These are phyloP conservation scores for Ypsolopha sequella DNA, from an alignment of 2,888 invertebrate genomes.

Conservation along the genomic window DNA sequence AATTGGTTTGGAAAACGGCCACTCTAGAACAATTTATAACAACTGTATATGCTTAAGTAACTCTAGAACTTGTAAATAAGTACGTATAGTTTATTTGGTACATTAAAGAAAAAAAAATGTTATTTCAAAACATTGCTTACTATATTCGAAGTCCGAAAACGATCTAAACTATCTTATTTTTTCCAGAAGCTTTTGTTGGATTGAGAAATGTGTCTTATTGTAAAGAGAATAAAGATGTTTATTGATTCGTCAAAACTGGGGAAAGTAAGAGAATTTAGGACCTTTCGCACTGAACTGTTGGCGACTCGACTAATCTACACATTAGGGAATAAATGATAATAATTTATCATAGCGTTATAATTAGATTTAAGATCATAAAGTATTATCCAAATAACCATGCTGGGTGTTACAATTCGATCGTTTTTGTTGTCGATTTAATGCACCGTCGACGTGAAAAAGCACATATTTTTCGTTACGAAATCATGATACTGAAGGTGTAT, in stretches of 20 bases:
- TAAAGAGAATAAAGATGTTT: neutral
- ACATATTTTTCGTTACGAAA: neutral
- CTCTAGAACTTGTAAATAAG: constrained; percentile 54
- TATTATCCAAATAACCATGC: constrained; percentile 67
- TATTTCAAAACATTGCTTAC: neutral
- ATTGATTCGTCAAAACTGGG: too few species aligned
- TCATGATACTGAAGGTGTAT: neutral
- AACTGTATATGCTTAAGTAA: constrained; percentile 42
- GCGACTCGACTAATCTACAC: constrained; percentile 36
- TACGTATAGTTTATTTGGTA: constrained; percentile 28
- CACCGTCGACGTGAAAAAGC: neutral
- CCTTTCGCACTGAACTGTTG: constrained; percentile 44
- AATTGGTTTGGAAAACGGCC: constrained; percentile 26
- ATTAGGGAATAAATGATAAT: constrained; percentile 57
- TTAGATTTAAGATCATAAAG: constrained; percentile 60
- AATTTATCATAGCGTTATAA: constrained; percentile 49
- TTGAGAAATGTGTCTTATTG: neutral
- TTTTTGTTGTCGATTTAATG: neutral
- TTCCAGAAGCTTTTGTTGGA: neutral
- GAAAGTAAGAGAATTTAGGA: constrained; percentile 5
- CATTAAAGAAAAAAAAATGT: constrained; percentile 2
- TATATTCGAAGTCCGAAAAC: neutral
- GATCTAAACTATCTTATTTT: neutral
- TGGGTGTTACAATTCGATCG: constrained; percentile 45
- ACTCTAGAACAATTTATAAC: constrained; percentile 26